Evolutionary conservation across 2,888 invertebrate species (phyloP).

Genomic region (Lasioglossum morio): DNA sequence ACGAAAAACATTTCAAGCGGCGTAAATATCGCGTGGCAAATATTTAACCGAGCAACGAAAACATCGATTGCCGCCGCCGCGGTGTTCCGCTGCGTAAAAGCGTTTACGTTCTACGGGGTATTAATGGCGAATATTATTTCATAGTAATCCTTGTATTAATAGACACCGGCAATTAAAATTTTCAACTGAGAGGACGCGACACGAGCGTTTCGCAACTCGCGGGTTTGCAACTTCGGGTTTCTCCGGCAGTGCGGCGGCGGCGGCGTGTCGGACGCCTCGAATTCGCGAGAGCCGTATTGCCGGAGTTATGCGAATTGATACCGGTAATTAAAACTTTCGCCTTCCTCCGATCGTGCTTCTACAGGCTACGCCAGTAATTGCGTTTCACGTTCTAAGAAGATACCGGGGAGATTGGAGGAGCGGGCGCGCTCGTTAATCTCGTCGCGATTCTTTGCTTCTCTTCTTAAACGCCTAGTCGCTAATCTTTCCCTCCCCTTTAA

Average conservation of each 20-base stretch:
- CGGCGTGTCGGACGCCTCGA: constrained; percentile 47
- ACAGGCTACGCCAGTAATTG: constrained; percentile 58
- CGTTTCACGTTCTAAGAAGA: constrained; percentile 51
- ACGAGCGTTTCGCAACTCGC: constrained; percentile 13
- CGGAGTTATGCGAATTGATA: constrained; percentile 74
- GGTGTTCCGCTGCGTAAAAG: constrained; percentile 19
- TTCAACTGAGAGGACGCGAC: constrained; percentile 47
- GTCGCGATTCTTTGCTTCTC: constrained; percentile 26
- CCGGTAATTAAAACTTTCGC: constrained; percentile 74
- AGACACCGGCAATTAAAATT: constrained; percentile 73
- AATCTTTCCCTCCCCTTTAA: neutral
- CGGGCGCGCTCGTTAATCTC: constrained; percentile 35
- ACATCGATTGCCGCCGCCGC: neutral
- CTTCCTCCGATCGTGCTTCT: constrained; percentile 54
- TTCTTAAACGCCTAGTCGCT: constrained; percentile 10
- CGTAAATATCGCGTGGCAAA: neutral
- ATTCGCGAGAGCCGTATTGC: constrained; percentile 55
- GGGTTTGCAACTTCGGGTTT: neutral
- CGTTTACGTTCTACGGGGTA: constrained; percentile 22
- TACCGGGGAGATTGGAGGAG: constrained; percentile 34
- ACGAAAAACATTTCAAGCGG: neutral
- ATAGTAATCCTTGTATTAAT: constrained; percentile 58
- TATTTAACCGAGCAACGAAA: constrained; percentile 9
- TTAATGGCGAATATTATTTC: constrained; percentile 60
- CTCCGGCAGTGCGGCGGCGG: neutral